phyloP scores from a whole-genome alignment of 2,888 invertebrate species.

The Agriopis marginaria region DNA sequence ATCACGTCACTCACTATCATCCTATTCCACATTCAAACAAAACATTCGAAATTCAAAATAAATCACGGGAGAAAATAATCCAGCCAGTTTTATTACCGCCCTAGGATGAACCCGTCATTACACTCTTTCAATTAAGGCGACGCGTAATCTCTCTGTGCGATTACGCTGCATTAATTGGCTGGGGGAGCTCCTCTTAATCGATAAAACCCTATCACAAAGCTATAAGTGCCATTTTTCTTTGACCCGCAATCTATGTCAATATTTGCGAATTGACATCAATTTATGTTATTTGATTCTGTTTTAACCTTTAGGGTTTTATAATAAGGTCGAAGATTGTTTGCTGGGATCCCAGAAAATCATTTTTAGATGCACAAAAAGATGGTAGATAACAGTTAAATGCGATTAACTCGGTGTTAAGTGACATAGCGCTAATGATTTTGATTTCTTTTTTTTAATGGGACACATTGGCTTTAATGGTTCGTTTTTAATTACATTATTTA shows the following conservation, averaged over 20 bases:
- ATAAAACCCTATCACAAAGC: constrained; percentile 47
- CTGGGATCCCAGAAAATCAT: constrained; percentile 48
- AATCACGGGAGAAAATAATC: constrained; percentile 44
- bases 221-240: constrained; percentile 57
- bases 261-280: constrained; percentile 73
- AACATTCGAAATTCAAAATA: constrained; percentile 40
- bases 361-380: constrained; percentile 78
- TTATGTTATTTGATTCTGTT: constrained; percentile 42
- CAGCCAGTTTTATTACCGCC: constrained; percentile 43
- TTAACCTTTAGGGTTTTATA: constrained; percentile 46
- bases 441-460: constrained; percentile 54
- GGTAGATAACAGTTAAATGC: constrained; percentile 77
- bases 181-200: constrained; percentile 59
- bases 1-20: neutral
- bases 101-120: constrained; percentile 57
- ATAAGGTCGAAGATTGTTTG: constrained; percentile 50
- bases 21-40: constrained; percentile 32
- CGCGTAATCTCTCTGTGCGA: constrained; percentile 81
- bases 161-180: constrained; percentile 85
- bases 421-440: constrained; percentile 79
- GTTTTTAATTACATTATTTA: constrained; percentile 28
- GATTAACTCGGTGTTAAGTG: constrained; percentile 80
- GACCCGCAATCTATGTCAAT: constrained; percentile 67
- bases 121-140: constrained; percentile 81
- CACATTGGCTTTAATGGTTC: constrained; percentile 32